These are phyloP conservation scores for Chrosomus eos DNA, from an alignment of 2,797 vertebrate species.

Conservation along the genomic window DNA sequence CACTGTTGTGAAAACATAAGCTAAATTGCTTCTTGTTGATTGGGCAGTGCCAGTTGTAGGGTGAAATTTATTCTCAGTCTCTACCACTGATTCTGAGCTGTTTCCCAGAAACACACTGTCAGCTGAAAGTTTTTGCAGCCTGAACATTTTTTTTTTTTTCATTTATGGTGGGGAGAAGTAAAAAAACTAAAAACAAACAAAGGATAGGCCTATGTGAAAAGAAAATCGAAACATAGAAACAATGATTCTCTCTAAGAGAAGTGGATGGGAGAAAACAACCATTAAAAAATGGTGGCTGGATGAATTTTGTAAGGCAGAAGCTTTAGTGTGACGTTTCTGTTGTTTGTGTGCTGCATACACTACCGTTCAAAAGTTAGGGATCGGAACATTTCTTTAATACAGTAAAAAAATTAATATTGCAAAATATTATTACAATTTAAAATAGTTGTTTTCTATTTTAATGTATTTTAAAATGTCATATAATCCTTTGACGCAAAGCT, in stretches of 20 bases:
- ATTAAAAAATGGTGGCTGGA: conserved; percentile 1
- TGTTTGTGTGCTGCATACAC: not conserved
- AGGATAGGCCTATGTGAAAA: not conserved
- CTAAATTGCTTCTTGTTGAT: not conserved
- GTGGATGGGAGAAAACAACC: not conserved
- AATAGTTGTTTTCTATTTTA: not conserved
- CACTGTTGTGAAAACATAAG: not conserved
- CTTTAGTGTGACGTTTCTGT: not conserved
- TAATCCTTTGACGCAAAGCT: no score
- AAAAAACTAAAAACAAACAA: not conserved
- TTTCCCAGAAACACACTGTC: not conserved
- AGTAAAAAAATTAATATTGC: not conserved
- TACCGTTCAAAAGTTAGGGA: no score
- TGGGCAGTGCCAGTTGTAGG: conserved; percentile 14
- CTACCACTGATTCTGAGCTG: not conserved
- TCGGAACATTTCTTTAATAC: not conserved
- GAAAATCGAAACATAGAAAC: conserved; percentile 31
- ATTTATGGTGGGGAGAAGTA: not conserved
- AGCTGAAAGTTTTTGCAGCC: conserved; percentile 12
- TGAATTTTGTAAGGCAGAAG: not conserved
- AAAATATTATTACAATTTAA: not conserved
- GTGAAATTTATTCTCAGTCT: not conserved
- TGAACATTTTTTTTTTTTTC: not conserved
- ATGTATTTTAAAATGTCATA: not conserved
- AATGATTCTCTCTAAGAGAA: not conserved